Percentiles rank a stretch among this genome's conserved stretches.
Evolutionary conservation across 64 coral and sea anemone species (phyloP).

Genomic region (Montipora cactus): DNA sequence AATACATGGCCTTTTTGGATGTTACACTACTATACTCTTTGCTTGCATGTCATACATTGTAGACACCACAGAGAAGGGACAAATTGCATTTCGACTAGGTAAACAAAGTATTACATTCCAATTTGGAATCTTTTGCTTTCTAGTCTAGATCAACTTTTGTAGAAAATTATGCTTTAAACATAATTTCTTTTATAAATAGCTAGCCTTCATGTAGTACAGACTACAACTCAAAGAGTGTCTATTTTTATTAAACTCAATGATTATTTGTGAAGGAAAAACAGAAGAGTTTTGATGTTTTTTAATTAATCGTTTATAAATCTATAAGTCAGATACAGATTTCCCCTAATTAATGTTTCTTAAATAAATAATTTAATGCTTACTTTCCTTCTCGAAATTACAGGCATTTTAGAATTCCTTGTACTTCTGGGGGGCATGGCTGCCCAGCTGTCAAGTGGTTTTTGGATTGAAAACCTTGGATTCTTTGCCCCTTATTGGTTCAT

Average conservation of each 20-base stretch:
- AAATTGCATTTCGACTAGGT: constrained; percentile 73
- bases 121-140: not conserved
- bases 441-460: constrained; percentile 80
- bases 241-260: too few species aligned
- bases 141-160: not conserved
- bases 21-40: constrained; percentile 77
- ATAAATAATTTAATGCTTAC: too few species aligned
- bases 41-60: constrained; percentile 83
- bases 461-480: constrained; percentile 69
- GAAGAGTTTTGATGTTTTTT: too few species aligned
- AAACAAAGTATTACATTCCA: not conserved
- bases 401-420: constrained; percentile 74
- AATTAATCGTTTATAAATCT: too few species aligned
- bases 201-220: too few species aligned
- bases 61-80: constrained; percentile 80
- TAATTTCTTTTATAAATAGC: too few species aligned
- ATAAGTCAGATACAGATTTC: too few species aligned
- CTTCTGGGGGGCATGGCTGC: constrained; percentile 82
- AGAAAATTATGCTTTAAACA: too few species aligned
- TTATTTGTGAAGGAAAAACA: too few species aligned
- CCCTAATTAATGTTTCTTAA: too few species aligned
- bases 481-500: constrained; percentile 69
- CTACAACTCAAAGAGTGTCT: too few species aligned
- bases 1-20: constrained; percentile 78
- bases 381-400: constrained; percentile 14